Evolutionary conservation across 2,113 vertebrate species (phyloP).

Genomic region (Gymnobelideus leadbeateri): DNA sequence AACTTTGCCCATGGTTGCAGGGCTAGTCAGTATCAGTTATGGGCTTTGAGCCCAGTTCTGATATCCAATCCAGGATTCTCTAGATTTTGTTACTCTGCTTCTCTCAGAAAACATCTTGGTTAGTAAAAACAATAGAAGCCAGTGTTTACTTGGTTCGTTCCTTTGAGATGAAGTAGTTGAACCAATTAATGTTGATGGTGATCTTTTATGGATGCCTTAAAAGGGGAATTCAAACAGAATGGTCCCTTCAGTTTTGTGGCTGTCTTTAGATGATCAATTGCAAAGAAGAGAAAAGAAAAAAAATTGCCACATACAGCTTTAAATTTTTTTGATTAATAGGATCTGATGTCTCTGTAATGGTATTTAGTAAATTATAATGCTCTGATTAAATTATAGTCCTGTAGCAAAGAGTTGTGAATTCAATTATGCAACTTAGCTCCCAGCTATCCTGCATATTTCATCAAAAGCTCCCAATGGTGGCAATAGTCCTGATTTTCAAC

Average conservation of each 20-base stretch:
- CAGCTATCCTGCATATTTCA: background rate
- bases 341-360: background rate
- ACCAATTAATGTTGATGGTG: background rate
- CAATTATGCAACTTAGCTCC: slow-evolving; percentile 32
- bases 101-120: background rate
- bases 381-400: slow-evolving; percentile 53
- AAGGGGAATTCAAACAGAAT: background rate
- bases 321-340: slow-evolving; percentile 34
- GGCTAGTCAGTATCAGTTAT: background rate
- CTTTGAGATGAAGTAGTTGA: background rate
- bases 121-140: background rate
- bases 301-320: background rate
- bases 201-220: slow-evolving; percentile 22
- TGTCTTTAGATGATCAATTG: background rate
- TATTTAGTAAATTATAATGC: slow-evolving; percentile 52
- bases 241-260: background rate
- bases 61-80: background rate
- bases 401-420: slow-evolving; percentile 57
- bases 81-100: background rate
- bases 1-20: background rate
- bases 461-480: slow-evolving; percentile 38
- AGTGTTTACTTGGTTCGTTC: background rate
- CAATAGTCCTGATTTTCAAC: slow-evolving; percentile 42
- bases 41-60: background rate
- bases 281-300: background rate